Base-by-base conservation (phyloP, 2,888 invertebrate species). In the Stenotaenia linearis region DNA sequence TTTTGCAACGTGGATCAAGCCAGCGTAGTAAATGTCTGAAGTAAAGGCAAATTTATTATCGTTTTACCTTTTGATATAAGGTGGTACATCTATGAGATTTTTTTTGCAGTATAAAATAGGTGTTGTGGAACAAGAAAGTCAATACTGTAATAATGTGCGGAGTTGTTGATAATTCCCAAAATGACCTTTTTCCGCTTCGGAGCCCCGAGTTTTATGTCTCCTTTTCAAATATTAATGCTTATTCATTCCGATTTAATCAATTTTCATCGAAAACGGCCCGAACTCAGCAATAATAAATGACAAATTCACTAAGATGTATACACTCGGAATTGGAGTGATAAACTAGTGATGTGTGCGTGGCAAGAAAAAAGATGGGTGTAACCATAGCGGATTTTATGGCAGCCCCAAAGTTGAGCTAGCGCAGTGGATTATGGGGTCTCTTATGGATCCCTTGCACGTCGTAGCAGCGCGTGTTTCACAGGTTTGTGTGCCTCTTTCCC, bases 391-490 rank as follows among this genome's bases (percentile, higher is more conserved):
- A 28, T 69, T 69, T 69, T 69, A 69, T 69, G 25, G 69, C 69
- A 69, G 69, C 69, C 69, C 28, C 69, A 69, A 69, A 69, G 69
- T 69, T 69, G 69, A 69, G 69, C 69, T 69, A 28, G 69, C 69
- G 69, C 69, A 69, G 12, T 69, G 69, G 69, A 69, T 69, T 69
- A 69, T 69, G 69, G 69, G 69, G 69, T 69, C 69, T 69, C 25
- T 69, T 69, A 69, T 69, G 69, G 69, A 69, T 69, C 69, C 69
- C 69, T 28, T 28, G 69, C 69, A 69, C 69, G 69, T 69, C 69
- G 69, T 69, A 69, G 69, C 28, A 18, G 45, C 45, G 45, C 15
- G 45, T 45, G 45, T 45, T 45, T 45, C 45, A 69, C 69, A 25
- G 25, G 69, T 28, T 69, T 69, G 25, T 69, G 69, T 28, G 69